Conservation (phyloP, 1,140 invertebrate genomes). For the Zophobas morio region DNA sequence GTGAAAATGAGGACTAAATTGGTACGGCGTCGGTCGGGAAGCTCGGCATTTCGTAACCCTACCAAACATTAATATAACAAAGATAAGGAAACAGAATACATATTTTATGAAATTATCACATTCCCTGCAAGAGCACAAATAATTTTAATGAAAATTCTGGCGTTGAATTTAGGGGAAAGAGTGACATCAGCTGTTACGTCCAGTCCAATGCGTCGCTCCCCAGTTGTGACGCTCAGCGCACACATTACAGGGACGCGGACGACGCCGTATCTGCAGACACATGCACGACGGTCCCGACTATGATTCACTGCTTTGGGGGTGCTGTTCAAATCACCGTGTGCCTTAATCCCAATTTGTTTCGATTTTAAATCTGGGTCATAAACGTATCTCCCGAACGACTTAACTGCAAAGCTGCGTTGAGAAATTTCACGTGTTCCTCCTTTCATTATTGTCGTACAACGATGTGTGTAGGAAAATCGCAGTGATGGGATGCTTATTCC, state of each 20-base stretch:
- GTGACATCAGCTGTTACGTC: constrained; percentile 69
- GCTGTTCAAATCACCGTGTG: constrained; percentile 64
- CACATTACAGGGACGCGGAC: constrained; percentile 60
- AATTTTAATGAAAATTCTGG: constrained; percentile 68
- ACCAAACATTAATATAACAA: constrained; percentile 58
- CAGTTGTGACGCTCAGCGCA: constrained; percentile 55
- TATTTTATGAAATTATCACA: constrained; percentile 68
- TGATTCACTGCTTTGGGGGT: constrained; percentile 53
- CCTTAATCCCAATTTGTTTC: constrained; percentile 64
- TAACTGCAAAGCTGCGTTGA: constrained; percentile 50
- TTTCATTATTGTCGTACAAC: constrained; percentile 22
- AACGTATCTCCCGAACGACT: constrained; percentile 55
- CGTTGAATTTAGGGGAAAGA: constrained; percentile 64
- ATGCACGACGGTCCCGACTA: constrained; percentile 18
- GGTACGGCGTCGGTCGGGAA: constrained; percentile 9
- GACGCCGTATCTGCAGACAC: constrained; percentile 48
- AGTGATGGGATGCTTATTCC: constrained; percentile 12
- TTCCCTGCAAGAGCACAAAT: constrained; percentile 63
- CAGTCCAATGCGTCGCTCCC: constrained; percentile 67
- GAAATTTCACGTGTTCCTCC: constrained; percentile 57
- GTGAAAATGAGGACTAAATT: constrained; percentile 34
- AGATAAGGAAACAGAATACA: constrained; percentile 67
- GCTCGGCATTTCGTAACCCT: constrained; percentile 51
- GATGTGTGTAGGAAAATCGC: constrained; percentile 7
- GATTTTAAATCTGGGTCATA: constrained; percentile 65